These are phyloP conservation scores for Zygogramma bicolorata DNA, from an alignment of 2,888 invertebrate genomes.

Conservation along the genomic window DNA sequence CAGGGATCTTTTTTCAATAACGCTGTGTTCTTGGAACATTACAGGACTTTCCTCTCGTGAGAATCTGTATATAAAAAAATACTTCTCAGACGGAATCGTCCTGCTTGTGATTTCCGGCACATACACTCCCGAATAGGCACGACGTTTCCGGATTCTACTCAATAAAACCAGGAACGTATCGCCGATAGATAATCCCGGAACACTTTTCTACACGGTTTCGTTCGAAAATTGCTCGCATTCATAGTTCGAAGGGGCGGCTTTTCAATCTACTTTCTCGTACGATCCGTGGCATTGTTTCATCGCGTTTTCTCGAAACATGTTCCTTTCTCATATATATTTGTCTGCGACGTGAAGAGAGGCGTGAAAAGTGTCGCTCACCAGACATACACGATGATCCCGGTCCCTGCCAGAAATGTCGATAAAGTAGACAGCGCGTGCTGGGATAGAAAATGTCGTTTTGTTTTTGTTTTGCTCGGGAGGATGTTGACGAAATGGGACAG, in stretches of 20 bases:
- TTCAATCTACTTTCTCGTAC: slow-evolving; percentile 41
- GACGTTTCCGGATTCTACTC: background rate
- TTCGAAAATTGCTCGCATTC: slow-evolving; percentile 52
- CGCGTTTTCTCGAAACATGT: slow-evolving; percentile 22
- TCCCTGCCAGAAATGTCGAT: slow-evolving; percentile 35
- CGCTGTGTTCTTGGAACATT: no score
- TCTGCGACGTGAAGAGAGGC: slow-evolving; percentile 42
- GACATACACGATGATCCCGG: slow-evolving; percentile 39
- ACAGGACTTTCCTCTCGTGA: no score
- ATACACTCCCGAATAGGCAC: background rate
- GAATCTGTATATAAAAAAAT: no score
- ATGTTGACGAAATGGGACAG: background rate
- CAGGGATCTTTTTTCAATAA: no score
- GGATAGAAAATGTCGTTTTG: slow-evolving; percentile 4
- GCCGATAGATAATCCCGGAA: slow-evolving; percentile 40
- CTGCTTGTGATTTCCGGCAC: background rate
- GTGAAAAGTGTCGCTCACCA: slow-evolving; percentile 42
- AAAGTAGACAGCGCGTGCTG: slow-evolving; percentile 36
- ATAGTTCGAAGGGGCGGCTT: slow-evolving; percentile 42
- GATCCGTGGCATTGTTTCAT: slow-evolving; percentile 30
- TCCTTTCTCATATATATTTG: slow-evolving; percentile 51
- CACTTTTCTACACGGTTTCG: slow-evolving; percentile 53
- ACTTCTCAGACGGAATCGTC: background rate
- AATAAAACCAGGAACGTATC: slow-evolving; percentile 6
- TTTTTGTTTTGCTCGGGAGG: background rate